Evolutionary conservation across 2,113 vertebrate species (phyloP).

Genomic region (Clarias gariepinus): DNA sequence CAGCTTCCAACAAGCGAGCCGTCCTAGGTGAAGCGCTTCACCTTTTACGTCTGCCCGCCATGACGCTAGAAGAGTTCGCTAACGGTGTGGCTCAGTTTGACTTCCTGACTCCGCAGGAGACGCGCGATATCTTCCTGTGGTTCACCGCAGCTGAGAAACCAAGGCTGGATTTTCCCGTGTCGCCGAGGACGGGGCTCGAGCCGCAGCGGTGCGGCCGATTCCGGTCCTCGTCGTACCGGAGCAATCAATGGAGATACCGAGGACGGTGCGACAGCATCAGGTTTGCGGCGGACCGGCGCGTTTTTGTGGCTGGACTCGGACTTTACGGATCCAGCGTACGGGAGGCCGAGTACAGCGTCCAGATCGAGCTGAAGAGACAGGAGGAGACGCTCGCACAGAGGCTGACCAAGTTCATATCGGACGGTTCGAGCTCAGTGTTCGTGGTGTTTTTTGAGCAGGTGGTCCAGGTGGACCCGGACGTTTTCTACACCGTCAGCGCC

Average conservation of each 20-base stretch:
- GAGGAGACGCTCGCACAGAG: constrained; percentile 86
- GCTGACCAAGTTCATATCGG: constrained; percentile 86
- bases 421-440: constrained; percentile 92
- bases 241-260: constrained; percentile 97
- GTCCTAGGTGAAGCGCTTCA: constrained; percentile 88
- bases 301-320: constrained; percentile 91
- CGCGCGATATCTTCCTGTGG: constrained; percentile 92
- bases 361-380: constrained; percentile 91
- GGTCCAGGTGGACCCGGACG: constrained; percentile 92
- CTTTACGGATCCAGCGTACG: constrained; percentile 93
- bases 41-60: constrained; percentile 87
- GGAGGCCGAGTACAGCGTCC: constrained; percentile 88
- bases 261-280: constrained; percentile 98
- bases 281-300: constrained; percentile 91
- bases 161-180: constrained; percentile 82
- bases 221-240: constrained; percentile 91
- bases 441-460: constrained; percentile 95
- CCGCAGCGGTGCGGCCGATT: constrained; percentile 91
- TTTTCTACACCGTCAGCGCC: constrained; percentile 93
- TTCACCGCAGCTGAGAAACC: constrained; percentile 94
- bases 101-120: constrained; percentile 94
- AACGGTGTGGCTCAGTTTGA: constrained; percentile 90
- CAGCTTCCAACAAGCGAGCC: constrained; percentile 78
- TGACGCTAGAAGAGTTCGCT: constrained; percentile 95
- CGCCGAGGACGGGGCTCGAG: constrained; percentile 79